Evolutionary conservation across 1,140 invertebrate genomes (phyloP), one percentile per base, ranked within the genome.

Genomic region (Sitodiplosis mosellana): DNA sequence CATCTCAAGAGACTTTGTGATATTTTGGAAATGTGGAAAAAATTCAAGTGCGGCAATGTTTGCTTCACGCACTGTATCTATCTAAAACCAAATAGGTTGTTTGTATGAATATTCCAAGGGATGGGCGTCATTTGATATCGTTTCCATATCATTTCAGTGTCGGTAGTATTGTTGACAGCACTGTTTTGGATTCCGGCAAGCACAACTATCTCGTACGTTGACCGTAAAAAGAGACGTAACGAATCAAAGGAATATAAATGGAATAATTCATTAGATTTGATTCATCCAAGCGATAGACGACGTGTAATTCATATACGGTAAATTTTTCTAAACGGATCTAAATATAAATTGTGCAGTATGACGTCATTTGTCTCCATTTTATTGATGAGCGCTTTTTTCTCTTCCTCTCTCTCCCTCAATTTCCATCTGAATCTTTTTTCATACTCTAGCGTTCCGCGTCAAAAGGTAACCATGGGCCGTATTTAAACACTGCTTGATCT

Each of bases 181-280:
- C 68, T 93, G n/a, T 70, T 94, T 44, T 95, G 91, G 91, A 83
- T 94, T 56, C 89, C 90, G 0, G 78, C 81, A 1, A 86, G 83
- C 60, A 87, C 82, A 57, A 71, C 85, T 12, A 80, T 88, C 36
- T 83, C 77, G 57, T 88, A 84, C 56, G 75, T 87, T 20, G 84
- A 87, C 61, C 72, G 80, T 11, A 74, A 78, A 48, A 71, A 78
- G 20, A 64, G 69, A 52, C 62, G 69, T 2, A 65, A 68, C 48
- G 70, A 74, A 53, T 69, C 74, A 56, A 75, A 72, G 58, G 68
- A 68, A 52, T 55, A 66, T 36, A 69, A 72, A 48, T 76, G 74
- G 73, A 69, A 71, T 54, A 65, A 69, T 36, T 72, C 71, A 53
- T 60, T 69, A 45, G 76, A 79, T 55, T 68, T 78, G 12, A 71